Base-by-base conservation (phyloP, 2,888 invertebrate genomes). In the Terebella lapidaria region DNA sequence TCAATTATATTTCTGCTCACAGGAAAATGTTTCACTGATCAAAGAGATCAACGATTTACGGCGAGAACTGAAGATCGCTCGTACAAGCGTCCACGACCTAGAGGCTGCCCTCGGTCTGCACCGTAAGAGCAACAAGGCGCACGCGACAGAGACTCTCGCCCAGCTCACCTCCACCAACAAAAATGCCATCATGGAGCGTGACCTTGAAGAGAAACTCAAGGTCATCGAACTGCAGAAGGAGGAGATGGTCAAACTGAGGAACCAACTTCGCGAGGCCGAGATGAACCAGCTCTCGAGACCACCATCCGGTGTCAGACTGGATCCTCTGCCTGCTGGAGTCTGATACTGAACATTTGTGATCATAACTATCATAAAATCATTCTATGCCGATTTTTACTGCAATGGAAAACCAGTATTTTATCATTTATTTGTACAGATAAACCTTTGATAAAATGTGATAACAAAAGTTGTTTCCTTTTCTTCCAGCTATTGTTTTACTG, bases 21-120 rank as follows among this genome's bases (percentile, higher is more conserved):
- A 86, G 74, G 91, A 94, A 73, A 93, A 93, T 77, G 86, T 89
- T 35, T 81, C 85, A 0, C 83, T 94, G 2, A 83, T 92, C 30
- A 84, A 86, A 1, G 92, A 93, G 79, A 86, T 92, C 25, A 91
- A 92, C 74, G 85, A 84, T 59, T 77, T 92, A 47, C 85, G 91
- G 30, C 84, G 84, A 27, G 87, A 89, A 74, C 78, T 90, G 62
- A 88, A 88, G 75, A 80, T 84, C 0, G 85, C 87, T 18, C 84
- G 87, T 10, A 84, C 84, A n/a, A 84, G 86, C 35, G 87, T 88
- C 67, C 84, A 84, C 63, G 87, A 89, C 74, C 86, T 91, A 84
- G 89, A 89, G 75, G 86, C 87, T 28, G 76, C 77, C 2, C 72
- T 80, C 54, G 79, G 79, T 15, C 70, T 79, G 10, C 76, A 79